phyloP scores from a whole-genome alignment of 2,113 vertebrate genomes.

The Misgurnus mizolepis region DNA sequence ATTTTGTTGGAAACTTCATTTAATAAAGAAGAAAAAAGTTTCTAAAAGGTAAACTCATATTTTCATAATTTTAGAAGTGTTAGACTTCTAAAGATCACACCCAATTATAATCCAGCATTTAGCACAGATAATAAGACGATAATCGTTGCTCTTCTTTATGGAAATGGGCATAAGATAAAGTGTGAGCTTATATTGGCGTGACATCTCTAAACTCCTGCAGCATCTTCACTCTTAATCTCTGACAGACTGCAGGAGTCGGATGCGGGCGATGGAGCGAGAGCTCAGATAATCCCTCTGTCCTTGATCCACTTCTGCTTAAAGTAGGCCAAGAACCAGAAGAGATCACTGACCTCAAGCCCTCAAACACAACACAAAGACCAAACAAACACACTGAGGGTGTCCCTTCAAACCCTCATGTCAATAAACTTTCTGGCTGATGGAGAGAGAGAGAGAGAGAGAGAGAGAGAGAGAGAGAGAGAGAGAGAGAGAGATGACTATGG shows the following conservation, averaged over 20 bases:
- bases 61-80: too few species aligned
- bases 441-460: too few species aligned
- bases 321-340: conserved; percentile 78
- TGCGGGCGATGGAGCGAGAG: conserved; percentile 66
- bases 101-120: too few species aligned
- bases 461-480: too few species aligned
- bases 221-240: conserved; percentile 76
- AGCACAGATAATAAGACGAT: too few species aligned
- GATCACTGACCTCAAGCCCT: conserved; percentile 1
- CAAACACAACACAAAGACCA: neutral
- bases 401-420: neutral
- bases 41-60: too few species aligned
- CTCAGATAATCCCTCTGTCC: conserved; percentile 76
- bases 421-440: too few species aligned
- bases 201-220: conserved; percentile 63
- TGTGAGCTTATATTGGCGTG: conserved; percentile 65
- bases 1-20: too few species aligned
- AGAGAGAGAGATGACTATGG: too few species aligned
- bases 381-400: neutral
- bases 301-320: conserved; percentile 74
- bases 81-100: too few species aligned
- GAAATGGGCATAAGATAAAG: conserved; percentile 56
- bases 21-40: too few species aligned
- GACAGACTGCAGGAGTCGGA: conserved; percentile 81
- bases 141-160: too few species aligned